Base-by-base conservation (phyloP, 2,797 vertebrate genomes). In the Bradypodion pumilum region DNA sequence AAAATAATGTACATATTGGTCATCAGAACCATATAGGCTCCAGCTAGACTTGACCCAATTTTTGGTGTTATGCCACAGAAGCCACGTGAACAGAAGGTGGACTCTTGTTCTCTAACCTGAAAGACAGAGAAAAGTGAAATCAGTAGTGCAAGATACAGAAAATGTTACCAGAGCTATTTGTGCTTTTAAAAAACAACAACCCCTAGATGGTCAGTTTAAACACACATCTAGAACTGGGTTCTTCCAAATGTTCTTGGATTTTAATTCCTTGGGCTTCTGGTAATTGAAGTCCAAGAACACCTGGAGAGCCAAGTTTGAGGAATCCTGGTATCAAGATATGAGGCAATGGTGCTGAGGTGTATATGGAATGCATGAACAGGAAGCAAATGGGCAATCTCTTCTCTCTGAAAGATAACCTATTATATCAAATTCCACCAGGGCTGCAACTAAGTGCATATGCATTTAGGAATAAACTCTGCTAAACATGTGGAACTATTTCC, bases 1-100 rank as follows among this genome's bases (percentile, higher is more conserved):
- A 94, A 94, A 85, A 90, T 91, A 78, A 94, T 75, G 74, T 88
- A 90, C 92, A 94, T 60, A 73, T 78, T 5, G 5, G 84, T 89
- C 29, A 89, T 73, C 4, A 92, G 21, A 72, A 94, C 86, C 84
- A 89, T 92, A 44, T 93, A 92, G 19, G 86, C 84, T 35, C 90
- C 92, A 1, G 90, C 86, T 46, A 94, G 52, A 68, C 87, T 19
- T 0, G 88, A 80, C 44, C 92, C 88, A 15, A 23, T 76, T 73
- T 46, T 91, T 15, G 88, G 73, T 0, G 86, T 74, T 66, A 94
- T 77, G 59, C 92, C 90, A n/a, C 76, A 91, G 56, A 73, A 65
- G 27, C 86, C 78, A 52, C 12, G 37, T 2, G n/a, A 27, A 72
- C 44, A 84, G 29, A 84, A 3, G 46, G 21, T 2, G 8, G 70